Evolutionary conservation across 2,113 vertebrate species (phyloP), one percentile per base, ranked within the genome.

Genomic region (Struthidea cinerea): DNA sequence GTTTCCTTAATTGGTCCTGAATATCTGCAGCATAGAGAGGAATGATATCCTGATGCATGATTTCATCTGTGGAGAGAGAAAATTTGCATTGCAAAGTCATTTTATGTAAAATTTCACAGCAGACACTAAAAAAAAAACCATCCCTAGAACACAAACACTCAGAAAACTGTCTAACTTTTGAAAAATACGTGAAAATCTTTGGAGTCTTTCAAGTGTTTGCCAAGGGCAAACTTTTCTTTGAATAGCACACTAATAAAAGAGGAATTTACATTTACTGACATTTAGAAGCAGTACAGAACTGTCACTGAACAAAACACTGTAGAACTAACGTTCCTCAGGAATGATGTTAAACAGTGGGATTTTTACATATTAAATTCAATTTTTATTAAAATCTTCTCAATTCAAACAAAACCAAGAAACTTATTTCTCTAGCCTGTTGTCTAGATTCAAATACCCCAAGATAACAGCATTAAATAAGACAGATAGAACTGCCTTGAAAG

Each of bases 21-120:
- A 99, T 99, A 98, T 99, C 99, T 33, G 98, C 98, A 24, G 99
- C 99, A 17, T 97, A 98, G 92, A 99, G 98, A 5, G 98, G 98
- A 93, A 98, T 97, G 93, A 97, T 98, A 96, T 99, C 99, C 96
- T 98, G 98, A 97, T 99, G 99, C 99, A 99, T 99, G 98, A 99
- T 99, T 96, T 99, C 99, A 99, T 99, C 92, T 97, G 91, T 18
- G 10, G 37, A 96, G 19, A 44, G 30, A 50, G 56, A 84, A 37
- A 76, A 13, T 23, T 81, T 84, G 21, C 53, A 91, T 78, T 39
- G 50, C 28, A 75, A 90, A 64, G 65, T 97, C n/a, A 96, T 15
- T 83, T 61, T 42, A 71, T 27, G 60, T 26, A 76, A 76, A 79
- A 50, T 75, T 80, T 87, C 7, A 76, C 7, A 84, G n/a, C 46